A percentile compares a stretch with the other conserved stretches of the same genome.
Evolutionary conservation across 2,797 vertebrate species (phyloP).

Genomic region (Spinus olivaceus): DNA sequence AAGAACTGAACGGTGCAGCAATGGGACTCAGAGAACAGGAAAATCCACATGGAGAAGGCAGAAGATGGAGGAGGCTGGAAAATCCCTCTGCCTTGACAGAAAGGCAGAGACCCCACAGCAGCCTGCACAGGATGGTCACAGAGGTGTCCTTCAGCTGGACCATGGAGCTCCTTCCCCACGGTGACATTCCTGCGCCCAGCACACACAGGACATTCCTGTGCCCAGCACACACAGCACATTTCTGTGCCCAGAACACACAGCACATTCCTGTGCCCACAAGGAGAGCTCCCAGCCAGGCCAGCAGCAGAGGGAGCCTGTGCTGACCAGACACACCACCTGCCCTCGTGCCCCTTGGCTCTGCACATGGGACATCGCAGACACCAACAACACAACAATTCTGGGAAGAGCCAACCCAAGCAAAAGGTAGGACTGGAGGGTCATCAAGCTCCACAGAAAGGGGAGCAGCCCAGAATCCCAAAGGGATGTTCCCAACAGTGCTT

Average conservation of each 20-base stretch:
- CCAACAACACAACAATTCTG: background rate
- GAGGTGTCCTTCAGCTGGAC: background rate
- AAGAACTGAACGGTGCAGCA: background rate
- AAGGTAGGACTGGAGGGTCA: background rate
- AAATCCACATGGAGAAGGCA: background rate
- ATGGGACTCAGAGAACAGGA: background rate
- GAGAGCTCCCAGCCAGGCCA: background rate
- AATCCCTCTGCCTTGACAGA: background rate
- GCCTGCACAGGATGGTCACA: background rate
- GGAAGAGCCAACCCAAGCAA: background rate
- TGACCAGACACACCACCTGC: rapidly evolving
- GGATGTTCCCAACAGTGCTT: background rate
- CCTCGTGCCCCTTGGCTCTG: background rate
- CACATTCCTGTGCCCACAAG: rapidly evolving
- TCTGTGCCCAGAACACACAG: too few relatives aligned
- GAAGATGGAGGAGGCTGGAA: background rate
- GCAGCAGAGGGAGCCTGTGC: background rate
- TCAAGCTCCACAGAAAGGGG: background rate
- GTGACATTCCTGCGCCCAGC: rapidly evolving
- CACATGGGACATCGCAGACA: rapidly evolving
- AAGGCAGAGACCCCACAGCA: background rate
- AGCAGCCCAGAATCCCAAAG: background rate
- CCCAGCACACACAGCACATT: too few relatives aligned
- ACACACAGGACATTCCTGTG: too few relatives aligned
- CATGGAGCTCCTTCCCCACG: rapidly evolving